Conservation (phyloP, 2,888 invertebrate genomes). For the Melitaea athalia region DNA sequence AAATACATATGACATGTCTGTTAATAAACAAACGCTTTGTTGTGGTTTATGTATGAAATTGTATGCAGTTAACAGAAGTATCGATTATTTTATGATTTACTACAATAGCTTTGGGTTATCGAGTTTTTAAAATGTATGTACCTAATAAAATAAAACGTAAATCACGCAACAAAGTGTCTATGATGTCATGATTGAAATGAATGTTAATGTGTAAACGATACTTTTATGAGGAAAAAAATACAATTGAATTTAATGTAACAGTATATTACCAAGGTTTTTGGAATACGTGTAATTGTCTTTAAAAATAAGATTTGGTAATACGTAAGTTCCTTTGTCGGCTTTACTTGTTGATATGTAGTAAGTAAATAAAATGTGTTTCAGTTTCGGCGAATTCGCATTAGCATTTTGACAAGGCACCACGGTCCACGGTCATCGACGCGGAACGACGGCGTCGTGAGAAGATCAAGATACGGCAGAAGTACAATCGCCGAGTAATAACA, state of each 20-base stretch:
- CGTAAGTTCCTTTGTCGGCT: not conserved
- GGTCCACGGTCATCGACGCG: conserved; percentile 35
- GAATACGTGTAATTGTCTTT: not conserved
- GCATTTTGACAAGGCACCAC: conserved; percentile 32
- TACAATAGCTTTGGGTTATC: too few species aligned
- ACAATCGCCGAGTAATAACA: too few species aligned
- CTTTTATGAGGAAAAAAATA: not conserved
- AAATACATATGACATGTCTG: too few species aligned
- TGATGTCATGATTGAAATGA: not conserved
- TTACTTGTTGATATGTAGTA: not conserved
- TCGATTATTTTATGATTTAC: too few species aligned
- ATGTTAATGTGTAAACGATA: not conserved
- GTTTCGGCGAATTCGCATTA: conserved; percentile 34
- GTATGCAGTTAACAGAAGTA: too few species aligned
- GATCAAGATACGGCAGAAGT: conserved; percentile 7
- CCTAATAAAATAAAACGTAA: too few species aligned
- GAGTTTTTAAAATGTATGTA: too few species aligned
- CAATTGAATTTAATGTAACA: not conserved
- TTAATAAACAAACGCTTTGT: too few species aligned
- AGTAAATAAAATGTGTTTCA: conserved; percentile 15
- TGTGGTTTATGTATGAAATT: too few species aligned
- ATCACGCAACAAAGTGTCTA: not conserved
- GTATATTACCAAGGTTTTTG: not conserved
- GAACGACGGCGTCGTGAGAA: conserved; percentile 34
- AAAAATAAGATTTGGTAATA: not conserved